These are phyloP conservation scores for Hesperia comma DNA, from an alignment of 2,888 invertebrate genomes.

Conservation along the genomic window DNA sequence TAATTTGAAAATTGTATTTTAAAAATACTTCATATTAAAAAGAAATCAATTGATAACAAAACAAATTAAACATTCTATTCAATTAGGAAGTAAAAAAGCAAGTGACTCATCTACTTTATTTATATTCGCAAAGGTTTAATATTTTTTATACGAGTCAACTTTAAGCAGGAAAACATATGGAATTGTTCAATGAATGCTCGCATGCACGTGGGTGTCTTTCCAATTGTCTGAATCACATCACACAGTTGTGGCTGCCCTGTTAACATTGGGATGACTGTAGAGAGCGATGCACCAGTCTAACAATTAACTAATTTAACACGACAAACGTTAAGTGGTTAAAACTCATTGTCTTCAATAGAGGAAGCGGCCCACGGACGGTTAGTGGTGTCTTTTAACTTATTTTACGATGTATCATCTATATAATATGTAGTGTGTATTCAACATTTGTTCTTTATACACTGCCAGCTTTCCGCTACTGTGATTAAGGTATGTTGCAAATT, in stretches of 20 bases:
- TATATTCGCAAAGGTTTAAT: too few species aligned
- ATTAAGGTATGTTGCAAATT: too few species aligned
- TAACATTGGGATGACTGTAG: conserved; percentile 35
- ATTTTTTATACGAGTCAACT: not conserved
- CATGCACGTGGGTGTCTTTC: conserved; percentile 11
- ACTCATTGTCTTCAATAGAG: conserved; percentile 56
- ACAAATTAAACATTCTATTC: too few species aligned
- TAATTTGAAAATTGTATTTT: too few species aligned
- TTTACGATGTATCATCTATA: not conserved
- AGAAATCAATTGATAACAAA: too few species aligned
- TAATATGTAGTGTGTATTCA: not conserved
- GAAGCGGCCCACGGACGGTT: conserved; percentile 59
- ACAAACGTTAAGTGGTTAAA: conserved; percentile 51
- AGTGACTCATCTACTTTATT: too few species aligned
- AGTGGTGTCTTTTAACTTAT: conserved; percentile 16
- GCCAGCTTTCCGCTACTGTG: too few species aligned
- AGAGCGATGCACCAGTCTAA: conserved; percentile 46
- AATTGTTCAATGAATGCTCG: not conserved
- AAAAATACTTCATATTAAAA: too few species aligned
- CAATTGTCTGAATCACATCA: conserved; percentile 46
- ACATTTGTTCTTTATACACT: too few species aligned
- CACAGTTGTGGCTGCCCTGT: conserved; percentile 3
- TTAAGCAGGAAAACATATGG: not conserved
- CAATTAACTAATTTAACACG: conserved; percentile 56
- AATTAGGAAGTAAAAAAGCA: too few species aligned